These are phyloP conservation scores for Nothocercus julius DNA, from an alignment of 2,113 vertebrate genomes.

Conservation along the genomic window DNA sequence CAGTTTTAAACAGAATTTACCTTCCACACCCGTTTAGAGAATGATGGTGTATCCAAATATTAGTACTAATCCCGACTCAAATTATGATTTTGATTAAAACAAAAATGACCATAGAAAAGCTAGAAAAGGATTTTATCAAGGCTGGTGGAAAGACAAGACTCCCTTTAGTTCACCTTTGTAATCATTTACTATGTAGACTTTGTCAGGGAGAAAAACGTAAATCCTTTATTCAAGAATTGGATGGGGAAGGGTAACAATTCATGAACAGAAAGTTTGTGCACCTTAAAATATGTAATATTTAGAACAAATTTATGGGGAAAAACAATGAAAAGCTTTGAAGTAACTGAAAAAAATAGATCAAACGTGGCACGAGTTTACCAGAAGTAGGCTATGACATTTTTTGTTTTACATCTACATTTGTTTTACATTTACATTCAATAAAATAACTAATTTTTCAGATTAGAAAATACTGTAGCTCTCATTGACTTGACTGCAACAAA, in stretches of 20 bases:
- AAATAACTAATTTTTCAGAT: background rate
- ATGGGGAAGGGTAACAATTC: background rate
- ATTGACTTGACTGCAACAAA: background rate
- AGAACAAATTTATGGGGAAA: background rate
- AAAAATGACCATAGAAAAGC: background rate
- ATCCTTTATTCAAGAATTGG: background rate
- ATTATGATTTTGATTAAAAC: background rate
- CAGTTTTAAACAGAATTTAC: background rate
- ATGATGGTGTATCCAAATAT: rapidly evolving
- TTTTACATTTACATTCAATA: no score
- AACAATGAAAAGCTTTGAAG: background rate
- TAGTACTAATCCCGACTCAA: background rate
- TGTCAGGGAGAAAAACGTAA: background rate
- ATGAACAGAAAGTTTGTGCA: background rate
- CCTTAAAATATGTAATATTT: background rate
- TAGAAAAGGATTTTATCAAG: background rate
- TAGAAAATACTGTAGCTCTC: background rate
- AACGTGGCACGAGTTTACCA: background rate
- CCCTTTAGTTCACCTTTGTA: background rate
- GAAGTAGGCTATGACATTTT: background rate
- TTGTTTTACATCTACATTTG: background rate
- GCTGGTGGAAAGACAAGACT: background rate
- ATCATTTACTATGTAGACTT: background rate
- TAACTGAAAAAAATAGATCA: slow-evolving; percentile 4
- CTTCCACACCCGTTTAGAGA: background rate